A percentile compares a stretch with the other conserved stretches of the same genome.
Conservation (phyloP, 2,113 vertebrate species). For the Pelvicachromis taeniatus region DNA sequence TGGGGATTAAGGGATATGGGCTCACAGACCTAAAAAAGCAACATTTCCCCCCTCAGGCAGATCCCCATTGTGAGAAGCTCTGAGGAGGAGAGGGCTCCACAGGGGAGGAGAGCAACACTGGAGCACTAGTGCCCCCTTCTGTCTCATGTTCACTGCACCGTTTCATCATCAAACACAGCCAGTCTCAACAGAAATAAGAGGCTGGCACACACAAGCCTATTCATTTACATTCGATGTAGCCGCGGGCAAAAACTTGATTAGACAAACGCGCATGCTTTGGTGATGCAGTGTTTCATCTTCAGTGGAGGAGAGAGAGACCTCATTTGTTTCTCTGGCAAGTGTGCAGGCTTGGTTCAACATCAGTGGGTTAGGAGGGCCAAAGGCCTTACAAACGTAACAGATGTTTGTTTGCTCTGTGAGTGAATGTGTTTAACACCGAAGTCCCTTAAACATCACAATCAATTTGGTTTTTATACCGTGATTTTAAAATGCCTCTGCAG, state of each 20-base stretch:
- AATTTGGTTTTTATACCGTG: conserved; percentile 33
- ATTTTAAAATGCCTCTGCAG: conserved; percentile 20
- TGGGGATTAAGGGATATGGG: conserved; percentile 99
- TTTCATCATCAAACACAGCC: conserved; percentile 51
- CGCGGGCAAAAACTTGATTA: conserved; percentile 68
- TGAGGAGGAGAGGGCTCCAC: conserved; percentile 79
- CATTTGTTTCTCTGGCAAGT: conserved; percentile 58
- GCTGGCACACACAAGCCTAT: conserved; percentile 59
- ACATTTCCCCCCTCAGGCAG: conserved; percentile 87
- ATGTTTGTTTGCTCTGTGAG: conserved; percentile 64
- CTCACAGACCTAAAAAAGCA: conserved; percentile 99
- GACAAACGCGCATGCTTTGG: conserved; percentile 70
- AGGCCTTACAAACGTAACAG: conserved; percentile 60
- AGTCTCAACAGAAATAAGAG: conserved; percentile 60
- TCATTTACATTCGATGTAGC: conserved; percentile 66
- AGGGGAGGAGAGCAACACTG: conserved; percentile 74
- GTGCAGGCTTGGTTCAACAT: conserved; percentile 58
- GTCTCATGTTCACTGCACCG: conserved; percentile 20
- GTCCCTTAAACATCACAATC: conserved; percentile 49
- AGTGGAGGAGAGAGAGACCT: conserved; percentile 63
- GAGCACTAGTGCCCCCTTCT: conserved; percentile 95
- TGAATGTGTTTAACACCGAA: conserved; percentile 41
- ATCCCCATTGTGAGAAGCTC: conserved; percentile 77
- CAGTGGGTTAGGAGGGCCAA: conserved; percentile 66
- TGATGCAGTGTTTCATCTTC: conserved; percentile 72